Percentiles rank a stretch among this genome's conserved stretches.
These are phyloP conservation scores for Drosophila subobscura DNA, from an alignment of 1,140 invertebrate genomes.

Conservation along the genomic window DNA sequence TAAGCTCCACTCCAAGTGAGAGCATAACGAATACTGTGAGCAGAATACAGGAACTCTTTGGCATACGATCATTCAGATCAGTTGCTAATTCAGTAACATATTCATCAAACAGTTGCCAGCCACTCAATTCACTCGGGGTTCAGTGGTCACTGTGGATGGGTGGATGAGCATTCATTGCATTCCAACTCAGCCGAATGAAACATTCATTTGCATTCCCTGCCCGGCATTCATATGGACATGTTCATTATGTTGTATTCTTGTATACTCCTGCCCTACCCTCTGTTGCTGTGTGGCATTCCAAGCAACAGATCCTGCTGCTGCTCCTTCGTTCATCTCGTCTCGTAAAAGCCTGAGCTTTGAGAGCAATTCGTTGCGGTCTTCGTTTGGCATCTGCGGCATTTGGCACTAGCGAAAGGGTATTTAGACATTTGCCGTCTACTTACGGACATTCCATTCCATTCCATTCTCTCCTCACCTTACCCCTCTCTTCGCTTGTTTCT, in stretches of 20 bases:
- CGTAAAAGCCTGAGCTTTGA: slow-evolving; percentile 1
- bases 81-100: too few species aligned
- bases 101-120: too few species aligned
- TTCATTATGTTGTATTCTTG: too few species aligned
- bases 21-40: slow-evolving; percentile 37
- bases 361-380: slow-evolving; percentile 58
- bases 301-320: slow-evolving; percentile 14
- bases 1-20: slow-evolving; percentile 15
- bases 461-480: background rate
- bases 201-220: too few species aligned
- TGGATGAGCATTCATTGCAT: too few species aligned
- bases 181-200: too few species aligned
- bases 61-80: background rate
- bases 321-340: slow-evolving; percentile 12
- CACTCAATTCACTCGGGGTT: too few species aligned
- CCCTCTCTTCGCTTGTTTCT: background rate
- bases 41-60: background rate
- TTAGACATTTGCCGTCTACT: slow-evolving; percentile 78
- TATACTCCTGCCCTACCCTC: too few species aligned
- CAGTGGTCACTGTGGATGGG: too few species aligned
- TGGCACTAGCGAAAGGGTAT: slow-evolving; percentile 76
- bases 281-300: background rate
- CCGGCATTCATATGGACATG: too few species aligned
- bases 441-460: slow-evolving; percentile 32
- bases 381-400: slow-evolving; percentile 68